Base-by-base conservation (phyloP, 2,888 invertebrate species). In the Escarpia spicata region DNA sequence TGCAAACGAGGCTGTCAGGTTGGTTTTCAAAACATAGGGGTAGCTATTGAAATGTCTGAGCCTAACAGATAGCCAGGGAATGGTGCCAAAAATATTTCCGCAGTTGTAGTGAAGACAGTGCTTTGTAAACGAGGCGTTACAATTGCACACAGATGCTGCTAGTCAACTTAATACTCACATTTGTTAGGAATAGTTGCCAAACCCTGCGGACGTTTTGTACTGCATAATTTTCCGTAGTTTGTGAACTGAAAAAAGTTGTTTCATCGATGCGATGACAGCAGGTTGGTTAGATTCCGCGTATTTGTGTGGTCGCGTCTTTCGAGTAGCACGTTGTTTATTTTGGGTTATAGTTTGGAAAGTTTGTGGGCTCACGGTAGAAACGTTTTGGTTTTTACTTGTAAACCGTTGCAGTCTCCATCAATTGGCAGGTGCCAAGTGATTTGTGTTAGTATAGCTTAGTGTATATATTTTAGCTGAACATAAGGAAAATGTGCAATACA, bases 131-230 rank as follows among this genome's bases (percentile, higher is more conserved):
- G 26, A 1, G 26, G 19, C 75, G 19, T 75, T 75, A 19, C 6
- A 26, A 26, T 19, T 75, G 75, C 19, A 75, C 6, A 75, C 75
- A 26, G 75, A 26, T 75, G 75, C n/a, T 4, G 75, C 75, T 75
- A 75, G 75, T 75, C 75, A 75, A 75, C 75, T 75, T 75, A 26
- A 75, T n/a, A 75, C 75, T 26, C 26, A 26, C 19, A 26, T 75
- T 75, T 75, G 75, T 75, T 75, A 75, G 75, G 75, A 75, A 75
- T 26, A 75, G n/a, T n/a, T 75, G n/a, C 75, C 75, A 75, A 75
- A 75, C 26, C 75, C 19, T 75, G 75, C 75, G 6, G 75, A 75
- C 26, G n/a, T 26, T 75, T 75, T 75, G 75, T 75, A 26, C 26
- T 26, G 26, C 75, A 26, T 75, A 26, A 75, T 75, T 19, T 75